Evolutionary conservation across 2,888 invertebrate genomes (phyloP), one percentile per base, ranked within the genome.

Genomic region (Drosophila kanekoi): DNA sequence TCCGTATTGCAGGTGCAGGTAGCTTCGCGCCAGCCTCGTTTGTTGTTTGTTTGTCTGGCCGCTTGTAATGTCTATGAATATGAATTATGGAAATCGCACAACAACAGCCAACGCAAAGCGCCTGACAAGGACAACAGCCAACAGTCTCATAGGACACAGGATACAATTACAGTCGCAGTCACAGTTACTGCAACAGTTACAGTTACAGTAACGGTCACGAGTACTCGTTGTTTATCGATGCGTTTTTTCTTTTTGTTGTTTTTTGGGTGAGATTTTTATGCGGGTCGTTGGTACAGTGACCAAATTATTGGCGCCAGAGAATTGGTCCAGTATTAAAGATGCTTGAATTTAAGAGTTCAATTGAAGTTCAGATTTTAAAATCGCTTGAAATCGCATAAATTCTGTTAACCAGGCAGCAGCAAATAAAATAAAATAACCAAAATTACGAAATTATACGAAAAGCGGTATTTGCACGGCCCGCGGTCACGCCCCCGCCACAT

Each of bases 1-100:
- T 78, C 87, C 87, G 85, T 89, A 87, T 90, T 90, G 90, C 90
- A 90, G 90, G 88, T 90, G 81, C 79, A 84, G 80, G 77, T 63
- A 64, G 68, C 65, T 67, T 67, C 72, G 75, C 68, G 73, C 65
- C 74, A 75, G 64, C 73, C 60, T 54, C 52, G 73, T 78, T 49
- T 68, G 75, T 49, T 68, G 75, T 70, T 71, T 78, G 71, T 60
- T 72, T 75, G 72, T 59, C 64, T 65, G 64, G 61, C 43, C 44
- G 65, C 67, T 79, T 78, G 80, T 53, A 67, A 57, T 77, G 77
- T 89, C 81, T 79, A 85, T 88, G 86, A 86, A 90, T 90, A 90
- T 90, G 90, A 90, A 89, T 89, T 90, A 90, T 90, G 86, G 81
- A 89, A 89, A 89, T 90, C 83, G 81, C 78, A 80, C 70, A 71